These are phyloP conservation scores for Pollenia labialis DNA, from an alignment of 2,888 invertebrate genomes.

Conservation along the genomic window DNA sequence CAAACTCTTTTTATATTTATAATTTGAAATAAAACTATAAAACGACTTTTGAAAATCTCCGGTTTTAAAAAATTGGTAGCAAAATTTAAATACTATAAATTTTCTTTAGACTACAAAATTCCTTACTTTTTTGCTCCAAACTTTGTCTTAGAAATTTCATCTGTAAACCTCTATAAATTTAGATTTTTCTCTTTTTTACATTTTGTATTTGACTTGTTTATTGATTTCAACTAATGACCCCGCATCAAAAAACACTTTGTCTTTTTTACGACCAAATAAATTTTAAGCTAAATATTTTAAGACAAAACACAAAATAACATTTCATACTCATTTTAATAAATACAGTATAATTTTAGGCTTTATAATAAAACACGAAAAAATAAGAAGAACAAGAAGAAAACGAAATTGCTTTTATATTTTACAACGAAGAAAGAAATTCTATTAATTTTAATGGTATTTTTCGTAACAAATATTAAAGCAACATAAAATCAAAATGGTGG, in stretches of 20 bases:
- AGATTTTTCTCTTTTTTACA: neutral
- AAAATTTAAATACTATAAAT: too few relatives aligned
- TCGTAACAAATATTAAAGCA: constrained; percentile 1
- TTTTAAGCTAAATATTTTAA: neutral
- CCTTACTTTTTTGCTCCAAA: too few relatives aligned
- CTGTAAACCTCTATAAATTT: neutral
- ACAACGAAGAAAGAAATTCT: neutral
- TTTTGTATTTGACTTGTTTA: constrained; percentile 27
- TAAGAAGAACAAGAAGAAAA: neutral
- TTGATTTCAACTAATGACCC: constrained; percentile 26
- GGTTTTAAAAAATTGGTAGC: too few relatives aligned
- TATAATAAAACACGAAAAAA: too few relatives aligned
- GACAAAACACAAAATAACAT: constrained; percentile 1
- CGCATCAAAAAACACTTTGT: neutral
- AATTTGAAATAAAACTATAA: too few relatives aligned
- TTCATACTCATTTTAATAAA: neutral
- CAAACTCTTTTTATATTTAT: too few relatives aligned
- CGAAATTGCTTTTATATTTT: constrained; percentile 3
- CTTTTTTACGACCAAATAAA: neutral
- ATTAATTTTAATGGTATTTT: constrained; percentile 1
- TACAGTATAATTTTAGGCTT: constrained; percentile 8
- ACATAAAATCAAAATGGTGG: constrained; percentile 7
- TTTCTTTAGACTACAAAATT: too few relatives aligned
- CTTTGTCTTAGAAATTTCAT: too few relatives aligned
- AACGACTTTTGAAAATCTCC: too few relatives aligned